Evolutionary conservation across 2,888 invertebrate species (phyloP).

Genomic region (Cataglyphis cursor): DNA sequence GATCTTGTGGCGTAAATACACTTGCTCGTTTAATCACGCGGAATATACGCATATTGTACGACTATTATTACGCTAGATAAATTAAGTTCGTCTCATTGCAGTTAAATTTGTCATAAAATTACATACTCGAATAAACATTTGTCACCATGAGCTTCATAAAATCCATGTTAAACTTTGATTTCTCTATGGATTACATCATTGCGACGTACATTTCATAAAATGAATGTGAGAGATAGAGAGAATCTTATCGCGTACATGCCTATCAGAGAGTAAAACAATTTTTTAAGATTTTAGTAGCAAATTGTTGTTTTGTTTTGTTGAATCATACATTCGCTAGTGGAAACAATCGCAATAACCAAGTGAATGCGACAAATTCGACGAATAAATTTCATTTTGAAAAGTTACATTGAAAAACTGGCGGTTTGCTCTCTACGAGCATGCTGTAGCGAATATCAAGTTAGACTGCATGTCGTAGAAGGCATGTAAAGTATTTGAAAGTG

Average conservation of each 20-base stretch:
- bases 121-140: slow-evolving; percentile 28
- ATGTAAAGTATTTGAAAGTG: slow-evolving; percentile 23
- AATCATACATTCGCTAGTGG: background rate
- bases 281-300: background rate
- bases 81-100: slow-evolving; percentile 6
- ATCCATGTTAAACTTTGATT: background rate
- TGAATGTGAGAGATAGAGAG: background rate
- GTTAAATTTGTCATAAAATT: slow-evolving; percentile 27
- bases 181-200: background rate
- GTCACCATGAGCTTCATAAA: background rate
- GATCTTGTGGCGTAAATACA: background rate
- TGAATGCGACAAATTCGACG: slow-evolving; percentile 60
- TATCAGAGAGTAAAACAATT: background rate
- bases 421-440: background rate
- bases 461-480: background rate
- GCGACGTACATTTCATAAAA: background rate
- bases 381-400: slow-evolving; percentile 78
- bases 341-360: background rate
- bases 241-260: background rate
- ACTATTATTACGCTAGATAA: slow-evolving; percentile 12
- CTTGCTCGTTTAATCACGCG: slow-evolving; percentile 21
- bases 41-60: background rate
- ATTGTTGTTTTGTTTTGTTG: background rate
- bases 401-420: slow-evolving; percentile 74
- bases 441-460: slow-evolving; percentile 17